These are phyloP conservation scores for Umimayanthus chanpuru DNA, from an alignment of 92 coral and sea anemone genomes.

Conservation along the genomic window DNA sequence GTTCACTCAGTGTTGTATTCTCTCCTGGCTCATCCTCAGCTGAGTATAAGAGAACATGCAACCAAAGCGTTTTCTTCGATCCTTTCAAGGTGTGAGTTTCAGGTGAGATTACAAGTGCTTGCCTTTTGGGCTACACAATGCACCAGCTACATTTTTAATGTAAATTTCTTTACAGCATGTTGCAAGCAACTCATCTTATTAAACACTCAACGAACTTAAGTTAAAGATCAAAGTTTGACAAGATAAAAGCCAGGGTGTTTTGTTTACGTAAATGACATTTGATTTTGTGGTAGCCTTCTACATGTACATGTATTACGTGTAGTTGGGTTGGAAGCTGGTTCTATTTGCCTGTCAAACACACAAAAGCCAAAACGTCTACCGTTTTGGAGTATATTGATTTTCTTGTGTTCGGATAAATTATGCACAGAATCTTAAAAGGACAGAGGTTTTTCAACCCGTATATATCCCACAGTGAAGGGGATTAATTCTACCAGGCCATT, in stretches of 20 bases:
- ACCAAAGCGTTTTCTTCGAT: conserved; percentile 97
- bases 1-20: conserved; percentile 90
- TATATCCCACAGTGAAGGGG: too few relatives aligned
- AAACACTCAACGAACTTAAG: neutral
- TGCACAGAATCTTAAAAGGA: too few relatives aligned
- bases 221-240: too few relatives aligned
- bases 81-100: conserved; percentile 94
- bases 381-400: neutral
- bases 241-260: too few relatives aligned
- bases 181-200: neutral
- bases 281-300: too few relatives aligned
- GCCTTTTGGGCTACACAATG: neutral
- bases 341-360: neutral
- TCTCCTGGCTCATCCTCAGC: conserved; percentile 90
- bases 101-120: conserved; percentile 58
- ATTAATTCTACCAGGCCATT: too few relatives aligned
- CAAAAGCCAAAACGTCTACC: neutral
- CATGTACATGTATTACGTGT: too few relatives aligned
- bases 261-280: neutral
- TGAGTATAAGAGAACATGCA: conserved; percentile 96
- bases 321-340: neutral
- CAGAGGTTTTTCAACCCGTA: too few relatives aligned
- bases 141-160: neutral
- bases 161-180: neutral
- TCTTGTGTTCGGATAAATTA: too few relatives aligned